phyloP scores from a whole-genome alignment of 53 echinoderm and acorn worm species.

The Holothuria scabra region DNA sequence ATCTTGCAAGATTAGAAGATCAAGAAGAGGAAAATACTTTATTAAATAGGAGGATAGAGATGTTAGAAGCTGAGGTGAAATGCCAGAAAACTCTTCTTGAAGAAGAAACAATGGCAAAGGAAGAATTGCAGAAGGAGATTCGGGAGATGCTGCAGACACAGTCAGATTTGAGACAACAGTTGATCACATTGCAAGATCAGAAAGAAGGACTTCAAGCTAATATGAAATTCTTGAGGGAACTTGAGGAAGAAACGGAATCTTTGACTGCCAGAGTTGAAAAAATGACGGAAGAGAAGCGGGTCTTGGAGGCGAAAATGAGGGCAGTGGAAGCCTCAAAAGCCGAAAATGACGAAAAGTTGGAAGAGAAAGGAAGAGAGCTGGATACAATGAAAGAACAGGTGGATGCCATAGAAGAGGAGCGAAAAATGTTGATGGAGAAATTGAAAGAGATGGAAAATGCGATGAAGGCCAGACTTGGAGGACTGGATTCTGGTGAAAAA shows the following conservation, averaged over 20 bases:
- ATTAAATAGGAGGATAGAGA: slow-evolving; percentile 13
- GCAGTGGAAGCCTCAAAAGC: slow-evolving; percentile 28
- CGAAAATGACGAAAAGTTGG: slow-evolving; percentile 38
- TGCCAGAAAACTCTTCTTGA: slow-evolving; percentile 22
- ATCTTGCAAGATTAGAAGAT: too few relatives aligned
- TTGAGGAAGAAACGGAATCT: slow-evolving; percentile 16
- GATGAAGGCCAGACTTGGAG: neutral
- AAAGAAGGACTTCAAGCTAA: slow-evolving; percentile 24
- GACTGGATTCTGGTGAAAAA: slow-evolving; percentile 1
- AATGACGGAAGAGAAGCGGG: slow-evolving; percentile 13
- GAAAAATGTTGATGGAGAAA: slow-evolving; percentile 37
- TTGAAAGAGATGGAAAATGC: slow-evolving; percentile 29
- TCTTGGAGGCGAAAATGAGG: slow-evolving; percentile 11
- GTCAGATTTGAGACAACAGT: slow-evolving; percentile 29
- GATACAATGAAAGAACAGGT: slow-evolving; percentile 29
- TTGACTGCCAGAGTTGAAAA: slow-evolving; percentile 2
- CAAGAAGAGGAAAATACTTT: neutral
- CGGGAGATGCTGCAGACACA: slow-evolving; percentile 36
- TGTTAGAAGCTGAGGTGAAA: slow-evolving; percentile 32
- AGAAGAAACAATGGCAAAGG: slow-evolving; percentile 41
- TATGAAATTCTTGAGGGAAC: slow-evolving; percentile 34
- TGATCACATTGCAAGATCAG: slow-evolving; percentile 20
- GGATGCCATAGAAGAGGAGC: slow-evolving; percentile 37
- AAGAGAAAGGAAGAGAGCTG: slow-evolving; percentile 34
- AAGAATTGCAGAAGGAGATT: slow-evolving; percentile 44